Evolutionary conservation across 2,888 invertebrate genomes (phyloP).

Genomic region (Psylliodes chrysocephalus): DNA sequence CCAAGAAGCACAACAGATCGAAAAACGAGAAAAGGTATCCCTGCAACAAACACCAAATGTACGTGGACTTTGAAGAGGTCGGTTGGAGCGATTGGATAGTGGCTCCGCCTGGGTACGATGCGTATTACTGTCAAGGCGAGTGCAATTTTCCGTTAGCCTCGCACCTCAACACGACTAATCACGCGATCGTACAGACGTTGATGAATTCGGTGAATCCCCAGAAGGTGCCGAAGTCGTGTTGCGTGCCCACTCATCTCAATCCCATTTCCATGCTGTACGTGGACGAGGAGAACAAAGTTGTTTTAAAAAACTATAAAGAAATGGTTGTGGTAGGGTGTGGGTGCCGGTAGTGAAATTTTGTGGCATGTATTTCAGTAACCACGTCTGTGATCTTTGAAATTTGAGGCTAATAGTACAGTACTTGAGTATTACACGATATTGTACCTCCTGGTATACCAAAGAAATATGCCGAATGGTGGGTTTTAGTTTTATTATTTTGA

Average conservation of each 20-base stretch:
- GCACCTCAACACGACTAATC: slow-evolving; percentile 96
- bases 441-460: not conserved
- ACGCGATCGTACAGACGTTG: slow-evolving; percentile 97
- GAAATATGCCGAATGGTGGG: not conserved
- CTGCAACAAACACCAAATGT: slow-evolving; percentile 89
- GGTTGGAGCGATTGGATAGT: slow-evolving; percentile 99
- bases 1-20: slow-evolving; percentile 72
- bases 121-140: slow-evolving; percentile 94
- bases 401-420: slow-evolving; percentile 10
- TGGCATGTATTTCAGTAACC: slow-evolving; percentile 21
- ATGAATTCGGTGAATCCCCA: slow-evolving; percentile 93
- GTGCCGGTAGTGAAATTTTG: slow-evolving; percentile 77
- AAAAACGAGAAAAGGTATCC: slow-evolving; percentile 76
- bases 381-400: slow-evolving; percentile 33
- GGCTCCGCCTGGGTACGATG: slow-evolving; percentile 95
- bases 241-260: slow-evolving; percentile 94
- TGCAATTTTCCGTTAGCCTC: slow-evolving; percentile 95
- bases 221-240: slow-evolving; percentile 93
- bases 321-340: slow-evolving; percentile 99
- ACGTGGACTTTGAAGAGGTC: slow-evolving; percentile 95
- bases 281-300: slow-evolving; percentile 94
- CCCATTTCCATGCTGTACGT: slow-evolving; percentile 96
- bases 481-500: too few species aligned
- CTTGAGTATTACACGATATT: not conserved
- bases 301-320: slow-evolving; percentile 98